Percentiles rank a stretch among this genome's conserved stretches.
Conservation (phyloP, 2,797 vertebrate species). For the Sebastes glaucus region DNA sequence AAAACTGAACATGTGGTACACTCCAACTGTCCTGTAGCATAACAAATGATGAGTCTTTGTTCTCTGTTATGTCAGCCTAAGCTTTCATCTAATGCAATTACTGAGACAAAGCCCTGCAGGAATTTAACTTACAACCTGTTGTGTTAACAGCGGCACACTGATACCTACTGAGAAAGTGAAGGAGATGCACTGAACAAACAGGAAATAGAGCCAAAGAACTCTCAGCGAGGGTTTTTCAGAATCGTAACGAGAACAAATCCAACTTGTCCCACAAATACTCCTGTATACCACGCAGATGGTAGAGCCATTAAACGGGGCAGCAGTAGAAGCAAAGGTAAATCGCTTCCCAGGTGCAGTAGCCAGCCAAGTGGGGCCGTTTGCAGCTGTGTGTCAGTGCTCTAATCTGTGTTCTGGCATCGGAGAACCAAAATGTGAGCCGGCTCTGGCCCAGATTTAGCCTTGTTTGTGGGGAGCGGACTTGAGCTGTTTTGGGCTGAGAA, state of each 20-base stretch:
- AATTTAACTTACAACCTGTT: constrained; percentile 59
- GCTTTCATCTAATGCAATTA: constrained; percentile 70
- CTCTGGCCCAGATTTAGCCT: neutral
- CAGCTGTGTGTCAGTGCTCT: constrained; percentile 33
- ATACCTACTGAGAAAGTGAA: constrained; percentile 37
- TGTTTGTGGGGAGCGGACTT: neutral
- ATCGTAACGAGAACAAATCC: constrained; percentile 33
- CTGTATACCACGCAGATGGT: constrained; percentile 59
- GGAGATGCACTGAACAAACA: constrained; percentile 52
- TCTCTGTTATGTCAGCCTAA: constrained; percentile 62
- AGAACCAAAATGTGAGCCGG: neutral
- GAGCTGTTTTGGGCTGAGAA: neutral
- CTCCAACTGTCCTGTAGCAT: constrained; percentile 53
- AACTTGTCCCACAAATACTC: constrained; percentile 46
- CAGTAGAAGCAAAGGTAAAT: constrained; percentile 55
- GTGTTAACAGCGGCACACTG: constrained; percentile 48
- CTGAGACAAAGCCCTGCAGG: constrained; percentile 48
- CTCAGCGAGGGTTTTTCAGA: constrained; percentile 12
- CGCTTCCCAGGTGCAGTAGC: constrained; percentile 50
- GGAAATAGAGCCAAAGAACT: constrained; percentile 34
- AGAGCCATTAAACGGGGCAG: constrained; percentile 54
- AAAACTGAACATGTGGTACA: constrained; percentile 63
- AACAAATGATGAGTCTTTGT: constrained; percentile 71
- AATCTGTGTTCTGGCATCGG: constrained; percentile 25
- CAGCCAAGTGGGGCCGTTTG: constrained; percentile 31